These are phyloP conservation scores for Riptortus pedestris DNA, from an alignment of 1,140 invertebrate genomes.

Conservation along the genomic window DNA sequence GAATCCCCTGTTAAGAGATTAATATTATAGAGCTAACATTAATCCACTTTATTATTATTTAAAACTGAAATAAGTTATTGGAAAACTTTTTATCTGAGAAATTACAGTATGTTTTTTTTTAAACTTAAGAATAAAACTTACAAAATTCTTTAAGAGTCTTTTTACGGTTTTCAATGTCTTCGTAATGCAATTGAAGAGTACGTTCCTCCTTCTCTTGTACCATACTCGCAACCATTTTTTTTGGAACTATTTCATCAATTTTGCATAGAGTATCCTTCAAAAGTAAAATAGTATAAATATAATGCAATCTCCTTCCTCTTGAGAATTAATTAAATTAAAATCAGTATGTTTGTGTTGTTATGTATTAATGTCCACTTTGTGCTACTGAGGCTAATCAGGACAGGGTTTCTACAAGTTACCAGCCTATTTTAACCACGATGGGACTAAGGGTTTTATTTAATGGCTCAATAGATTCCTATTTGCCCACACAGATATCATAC, in stretches of 20 bases:
- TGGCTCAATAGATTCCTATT: no score
- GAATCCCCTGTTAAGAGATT: not conserved
- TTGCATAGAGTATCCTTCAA: slow-evolving; percentile 5
- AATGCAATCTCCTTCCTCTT: no score
- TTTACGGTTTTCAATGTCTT: slow-evolving; percentile 4
- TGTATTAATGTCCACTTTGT: no score
- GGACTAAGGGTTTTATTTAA: no score
- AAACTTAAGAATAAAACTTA: slow-evolving; percentile 1
- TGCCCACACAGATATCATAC: no score
- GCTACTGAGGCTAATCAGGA: no score
- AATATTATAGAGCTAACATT: not conserved
- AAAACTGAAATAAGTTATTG: not conserved
- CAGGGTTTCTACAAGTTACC: no score
- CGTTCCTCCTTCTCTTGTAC: slow-evolving; percentile 4
- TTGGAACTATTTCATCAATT: not conserved
- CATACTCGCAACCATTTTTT: not conserved
- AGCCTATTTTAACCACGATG: no score
- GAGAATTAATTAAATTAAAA: no score
- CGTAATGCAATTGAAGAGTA: slow-evolving; percentile 11
- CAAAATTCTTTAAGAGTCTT: not conserved
- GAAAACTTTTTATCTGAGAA: not conserved
- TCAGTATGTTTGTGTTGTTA: no score
- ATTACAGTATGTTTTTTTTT: not conserved
- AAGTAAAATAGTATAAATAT: not conserved
- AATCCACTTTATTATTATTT: not conserved